Percentiles rank a stretch among this genome's conserved stretches.
Evolutionary conservation across 2,113 vertebrate species (phyloP).

Genomic region (Otolemur garnettii): DNA sequence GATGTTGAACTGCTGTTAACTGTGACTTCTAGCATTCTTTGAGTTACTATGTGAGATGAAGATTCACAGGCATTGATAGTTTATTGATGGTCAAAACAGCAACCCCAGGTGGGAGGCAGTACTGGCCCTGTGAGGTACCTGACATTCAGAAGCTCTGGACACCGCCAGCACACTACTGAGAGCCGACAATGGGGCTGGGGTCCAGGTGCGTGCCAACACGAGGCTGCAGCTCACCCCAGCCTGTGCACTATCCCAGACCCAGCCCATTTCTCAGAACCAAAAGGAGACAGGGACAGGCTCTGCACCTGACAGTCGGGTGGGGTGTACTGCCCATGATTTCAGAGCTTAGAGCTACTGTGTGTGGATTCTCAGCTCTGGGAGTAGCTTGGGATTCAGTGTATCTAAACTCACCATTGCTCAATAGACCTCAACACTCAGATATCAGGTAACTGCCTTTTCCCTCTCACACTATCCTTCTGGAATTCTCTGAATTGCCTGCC

Average conservation of each 20-base stretch:
- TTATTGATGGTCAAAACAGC: fast-evolving
- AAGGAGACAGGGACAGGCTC: not conserved
- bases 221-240: not conserved
- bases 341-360: fast-evolving
- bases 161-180: no score
- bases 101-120: not conserved
- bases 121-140: no score
- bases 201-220: no score
- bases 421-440: not conserved
- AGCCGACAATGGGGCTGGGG: no score
- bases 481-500: not conserved
- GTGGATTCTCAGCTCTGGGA: no score
- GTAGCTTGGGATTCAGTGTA: no score
- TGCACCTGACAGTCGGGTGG: no score
- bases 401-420: not conserved
- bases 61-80: fast-evolving
- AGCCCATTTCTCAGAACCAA: not conserved
- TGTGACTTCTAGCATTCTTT: no score
- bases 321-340: not conserved
- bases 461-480: not conserved
- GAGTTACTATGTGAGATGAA: fast-evolving
- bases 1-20: not conserved
- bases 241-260: not conserved
- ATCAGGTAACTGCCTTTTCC: not conserved
- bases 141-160: no score